Evolutionary conservation across 2,888 invertebrate genomes (phyloP), one percentile per base, ranked within the genome.

Genomic region (Eristalis tenax): DNA sequence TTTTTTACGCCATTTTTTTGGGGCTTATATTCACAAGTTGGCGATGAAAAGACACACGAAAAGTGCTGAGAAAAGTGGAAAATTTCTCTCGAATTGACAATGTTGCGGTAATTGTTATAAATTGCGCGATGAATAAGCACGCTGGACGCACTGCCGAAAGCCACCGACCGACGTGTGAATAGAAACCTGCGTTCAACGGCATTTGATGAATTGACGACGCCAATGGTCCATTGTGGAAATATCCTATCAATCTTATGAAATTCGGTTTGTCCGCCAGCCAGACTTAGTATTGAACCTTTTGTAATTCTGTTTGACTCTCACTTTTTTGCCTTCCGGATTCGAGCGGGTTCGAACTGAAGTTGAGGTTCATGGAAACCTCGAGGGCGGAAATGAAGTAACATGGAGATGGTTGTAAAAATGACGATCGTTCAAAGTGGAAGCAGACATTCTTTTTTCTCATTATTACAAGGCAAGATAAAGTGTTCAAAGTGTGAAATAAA

Each of bases 11-110:
- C 38, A 13, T 38, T 38, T 38, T 38, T 38, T 13, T 0, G 38
- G 13, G 35, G 1, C 35, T 38, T 38, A 18, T 50, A 50, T 26
- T 23, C 50, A 35, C 57, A n/a, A 28, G 50, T 6, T 50, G 32
- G 23, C 8, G 26, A 50, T 50, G 56, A 70, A 70, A 56, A 77
- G 32, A 65, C 18, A 56, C 63, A 73, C 32, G 50, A 23, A 32
- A 43, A n/a, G 22, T 57, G 38, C 18, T n/a, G 8, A 71, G 57
- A n/a, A 56, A 61, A 28, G n/a, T 43, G 43, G n/a, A 40, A 35
- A 73, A 66, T 80, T 80, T 80, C 80, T 68, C 74, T 74, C 71
- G 1, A 61, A 68, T 68, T 63, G 68, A 63, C 22, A 50, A 10
- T 3, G 38, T 35, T 80, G 40, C n/a, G 28, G 35, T 38, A 56